Evolutionary conservation across 2,797 vertebrate genomes (phyloP).

Genomic region (Microcaecilia unicolor): DNA sequence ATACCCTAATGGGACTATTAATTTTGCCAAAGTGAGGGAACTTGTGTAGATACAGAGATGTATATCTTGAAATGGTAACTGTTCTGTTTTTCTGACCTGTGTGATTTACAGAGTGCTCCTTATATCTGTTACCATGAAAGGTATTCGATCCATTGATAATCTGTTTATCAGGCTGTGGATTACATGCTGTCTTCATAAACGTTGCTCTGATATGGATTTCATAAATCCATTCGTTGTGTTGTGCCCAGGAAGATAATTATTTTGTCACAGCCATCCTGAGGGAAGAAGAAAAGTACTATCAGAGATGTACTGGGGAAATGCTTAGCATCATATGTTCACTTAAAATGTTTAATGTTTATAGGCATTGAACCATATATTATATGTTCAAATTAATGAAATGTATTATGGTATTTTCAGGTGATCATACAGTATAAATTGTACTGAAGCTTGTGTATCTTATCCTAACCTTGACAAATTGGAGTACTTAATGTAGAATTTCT

Average conservation of each 20-base stretch:
- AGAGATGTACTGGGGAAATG: too few relatives aligned
- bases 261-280: constrained; percentile 21
- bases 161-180: constrained; percentile 11
- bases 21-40: constrained; percentile 11
- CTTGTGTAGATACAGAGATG: constrained; percentile 8
- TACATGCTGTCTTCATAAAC: constrained; percentile 1
- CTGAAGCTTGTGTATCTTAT: constrained; percentile 34
- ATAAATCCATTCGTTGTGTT: constrained; percentile 18
- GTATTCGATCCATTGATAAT: constrained; percentile 7
- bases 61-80: constrained; percentile 1
- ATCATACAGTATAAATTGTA: too few relatives aligned
- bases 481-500: constrained; percentile 28
- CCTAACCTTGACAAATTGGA: constrained; percentile 29
- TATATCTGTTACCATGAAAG: constrained; percentile 13
- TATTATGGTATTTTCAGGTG: constrained; percentile 33
- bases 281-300: constrained; percentile 14
- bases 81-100: constrained; percentile 10
- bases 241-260: constrained; percentile 28
- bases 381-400: constrained; percentile 15
- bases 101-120: constrained; percentile 18
- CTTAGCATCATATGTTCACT: constrained; percentile 22
- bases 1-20: constrained; percentile 11
- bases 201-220: constrained; percentile 12
- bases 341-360: constrained; percentile 35
- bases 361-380: too few relatives aligned